Base-by-base conservation (phyloP, 2,113 vertebrate genomes). In the Sardina pilchardus region DNA sequence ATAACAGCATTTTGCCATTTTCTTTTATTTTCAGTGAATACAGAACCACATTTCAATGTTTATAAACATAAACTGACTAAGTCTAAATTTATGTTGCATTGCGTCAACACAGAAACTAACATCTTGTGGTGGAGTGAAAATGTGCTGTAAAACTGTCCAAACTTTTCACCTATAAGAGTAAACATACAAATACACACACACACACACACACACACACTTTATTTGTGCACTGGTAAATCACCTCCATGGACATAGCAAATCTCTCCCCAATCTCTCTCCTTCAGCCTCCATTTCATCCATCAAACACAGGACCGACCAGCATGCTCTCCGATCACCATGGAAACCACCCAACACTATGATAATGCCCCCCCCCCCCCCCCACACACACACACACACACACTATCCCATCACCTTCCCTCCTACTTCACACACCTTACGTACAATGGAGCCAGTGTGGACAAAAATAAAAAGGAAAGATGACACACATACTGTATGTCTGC, bases 121-220 rank as follows among this genome's bases (percentile, higher is more conserved):
- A 39, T 39, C 39, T 39, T 39, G 39, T 39, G 39, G 39, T 39
- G 39, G 39, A 39, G 39, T 39, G 39, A 39, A 39, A 39, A 39
- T 39, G 4, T 2, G 39, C 39, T 4, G 4, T 1, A 4, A 39
- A 39, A 39, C 39, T 39, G 39, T 39, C 39, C 1, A 39, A 39
- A 39, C 4, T 39, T 39, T 4, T 39, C 48, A 50, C 48, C n/a
- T n/a, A n/a, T n/a, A n/a, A n/a, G n/a, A n/a, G n/a, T n/a, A 50
- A 9, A 50, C 48, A 50, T 17, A 63, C 59, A 59, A 24, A 63
- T 24, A 63, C 59, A 63, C 59, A 63, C 59, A 63, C 59, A 63
- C 59, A 63, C 59, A 63, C 59, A 63, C 59, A 63, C 59, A 71
- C 63, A 71, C 63, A 71, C 63, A 71, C 63, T 71, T 16, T 71